phyloP scores from a whole-genome alignment of 1,140 invertebrate genomes.

The Lamellibrachia luymesi region DNA sequence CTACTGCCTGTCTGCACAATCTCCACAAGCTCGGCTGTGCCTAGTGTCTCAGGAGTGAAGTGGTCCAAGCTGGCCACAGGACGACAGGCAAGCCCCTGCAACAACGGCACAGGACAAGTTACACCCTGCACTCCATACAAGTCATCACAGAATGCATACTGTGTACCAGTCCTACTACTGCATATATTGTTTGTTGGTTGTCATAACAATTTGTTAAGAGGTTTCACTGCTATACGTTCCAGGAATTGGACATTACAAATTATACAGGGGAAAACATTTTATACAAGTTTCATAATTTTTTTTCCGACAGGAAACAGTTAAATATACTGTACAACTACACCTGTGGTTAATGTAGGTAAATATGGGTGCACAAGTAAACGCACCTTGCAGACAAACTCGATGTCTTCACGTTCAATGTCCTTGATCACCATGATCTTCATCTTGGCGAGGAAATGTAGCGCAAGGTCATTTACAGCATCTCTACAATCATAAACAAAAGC shows the following conservation, averaged over 20 bases:
- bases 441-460: slow-evolving; percentile 97
- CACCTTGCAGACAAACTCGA: slow-evolving; percentile 93
- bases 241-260: no score
- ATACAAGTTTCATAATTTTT: no score
- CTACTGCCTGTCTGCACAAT: slow-evolving; percentile 86
- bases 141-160: no score
- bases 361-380: slow-evolving; percentile 19
- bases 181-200: no score
- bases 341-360: background rate
- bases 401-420: slow-evolving; percentile 96
- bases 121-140: no score
- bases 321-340: background rate
- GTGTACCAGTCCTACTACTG: no score
- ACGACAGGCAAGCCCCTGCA: slow-evolving; percentile 80
- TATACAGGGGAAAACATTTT: no score
- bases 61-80: slow-evolving; percentile 99
- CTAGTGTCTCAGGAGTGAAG: slow-evolving; percentile 88
- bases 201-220: no score
- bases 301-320: no score
- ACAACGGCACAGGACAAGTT: background rate
- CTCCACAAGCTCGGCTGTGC: slow-evolving; percentile 90
- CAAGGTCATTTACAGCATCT: slow-evolving; percentile 95
- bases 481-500: slow-evolving; percentile 47
- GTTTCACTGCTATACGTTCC: no score
- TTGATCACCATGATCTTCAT: slow-evolving; percentile 99